Evolutionary conservation across 2,113 vertebrate genomes (phyloP).

Genomic region (Brachyhypopomus occidentalis): DNA sequence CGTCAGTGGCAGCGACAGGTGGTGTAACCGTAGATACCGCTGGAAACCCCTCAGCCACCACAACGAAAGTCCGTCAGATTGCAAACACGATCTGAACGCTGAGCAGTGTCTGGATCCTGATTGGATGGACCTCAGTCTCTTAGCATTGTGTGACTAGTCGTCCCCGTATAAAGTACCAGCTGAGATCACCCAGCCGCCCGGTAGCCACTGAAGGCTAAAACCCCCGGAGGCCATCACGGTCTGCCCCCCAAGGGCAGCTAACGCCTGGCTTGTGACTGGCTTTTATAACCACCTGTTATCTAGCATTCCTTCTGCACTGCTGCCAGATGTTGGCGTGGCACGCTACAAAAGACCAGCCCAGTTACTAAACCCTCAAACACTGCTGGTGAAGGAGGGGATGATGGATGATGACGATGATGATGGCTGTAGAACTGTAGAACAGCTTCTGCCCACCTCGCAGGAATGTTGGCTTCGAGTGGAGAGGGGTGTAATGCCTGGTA

Average conservation of each 20-base stretch:
- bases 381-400: not conserved
- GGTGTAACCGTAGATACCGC: no score
- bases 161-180: no score
- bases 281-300: conserved; percentile 66
- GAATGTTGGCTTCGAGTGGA: conserved; percentile 8
- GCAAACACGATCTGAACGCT: no score
- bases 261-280: conserved; percentile 63
- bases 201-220: no score
- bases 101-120: no score
- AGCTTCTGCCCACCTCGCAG: not conserved
- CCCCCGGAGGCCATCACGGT: no score
- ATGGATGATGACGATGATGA: conserved; percentile 2
- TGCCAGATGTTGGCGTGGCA: not conserved
- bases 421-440: conserved; percentile 15
- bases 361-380: not conserved
- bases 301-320: conserved; percentile 46
- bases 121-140: no score
- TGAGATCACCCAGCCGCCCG: no score
- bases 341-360: conserved; percentile 1
- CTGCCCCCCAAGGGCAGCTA: conserved; percentile 24
- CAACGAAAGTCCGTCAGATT: no score
- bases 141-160: no score
- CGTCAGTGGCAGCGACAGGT: no score
- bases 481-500: conserved; percentile 24
- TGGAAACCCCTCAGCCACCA: no score